These are phyloP conservation scores for Meandrusa payeni DNA, from an alignment of 2,888 invertebrate genomes.

Conservation along the genomic window DNA sequence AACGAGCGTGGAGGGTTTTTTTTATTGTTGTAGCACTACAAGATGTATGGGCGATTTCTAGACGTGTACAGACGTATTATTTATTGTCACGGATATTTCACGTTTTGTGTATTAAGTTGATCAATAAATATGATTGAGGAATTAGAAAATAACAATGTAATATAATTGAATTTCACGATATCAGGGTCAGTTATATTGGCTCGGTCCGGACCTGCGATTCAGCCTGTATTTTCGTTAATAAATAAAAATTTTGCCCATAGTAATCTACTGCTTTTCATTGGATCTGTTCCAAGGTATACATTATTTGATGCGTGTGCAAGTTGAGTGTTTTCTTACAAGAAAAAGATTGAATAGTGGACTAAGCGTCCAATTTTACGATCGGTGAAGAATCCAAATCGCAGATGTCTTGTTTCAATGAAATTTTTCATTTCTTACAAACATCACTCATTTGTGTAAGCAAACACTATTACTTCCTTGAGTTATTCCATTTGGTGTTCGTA, in stretches of 20 bases:
- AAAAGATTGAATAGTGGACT: too few relatives aligned
- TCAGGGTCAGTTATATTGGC: constrained; percentile 52
- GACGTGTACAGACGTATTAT: constrained; percentile 16
- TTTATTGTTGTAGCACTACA: constrained; percentile 8
- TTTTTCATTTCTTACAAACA: too few relatives aligned
- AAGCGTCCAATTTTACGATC: too few relatives aligned
- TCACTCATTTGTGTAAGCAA: too few relatives aligned
- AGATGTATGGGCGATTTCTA: constrained; percentile 17
- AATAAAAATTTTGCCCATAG: constrained; percentile 64
- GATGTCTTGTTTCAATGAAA: too few relatives aligned
- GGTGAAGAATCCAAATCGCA: too few relatives aligned
- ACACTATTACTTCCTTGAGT: too few relatives aligned
- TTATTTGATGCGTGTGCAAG: too few relatives aligned
- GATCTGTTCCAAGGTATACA: too few relatives aligned
- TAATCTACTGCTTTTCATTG: constrained; percentile 11
- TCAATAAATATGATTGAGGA: constrained; percentile 43
- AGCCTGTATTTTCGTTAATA: constrained; percentile 62
- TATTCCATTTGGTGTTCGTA: too few relatives aligned
- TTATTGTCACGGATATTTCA: constrained; percentile 17
- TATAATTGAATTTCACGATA: constrained; percentile 12
- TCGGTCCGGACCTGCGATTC: constrained; percentile 34
- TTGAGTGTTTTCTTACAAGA: too few relatives aligned
- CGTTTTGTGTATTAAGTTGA: constrained; percentile 46
- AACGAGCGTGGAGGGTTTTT: too few relatives aligned
- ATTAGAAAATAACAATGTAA: constrained; percentile 25